phyloP scores from a whole-genome alignment of 2,113 vertebrate genomes.

The Hylia prasina region DNA sequence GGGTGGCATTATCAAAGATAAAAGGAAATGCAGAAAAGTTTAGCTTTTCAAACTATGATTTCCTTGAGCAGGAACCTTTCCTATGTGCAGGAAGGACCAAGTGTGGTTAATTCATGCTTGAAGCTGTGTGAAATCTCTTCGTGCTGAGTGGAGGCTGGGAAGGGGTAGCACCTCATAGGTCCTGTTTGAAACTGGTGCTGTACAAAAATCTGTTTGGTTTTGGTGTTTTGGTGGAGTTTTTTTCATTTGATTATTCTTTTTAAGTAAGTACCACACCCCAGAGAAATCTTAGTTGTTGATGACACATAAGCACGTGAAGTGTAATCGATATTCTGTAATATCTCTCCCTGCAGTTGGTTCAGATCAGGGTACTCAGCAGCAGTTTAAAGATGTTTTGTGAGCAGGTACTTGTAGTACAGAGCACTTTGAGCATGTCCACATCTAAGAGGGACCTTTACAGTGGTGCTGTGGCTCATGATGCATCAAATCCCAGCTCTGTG shows the following conservation, averaged over 20 bases:
- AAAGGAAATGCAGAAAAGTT: neutral
- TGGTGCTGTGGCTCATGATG: fast-evolving
- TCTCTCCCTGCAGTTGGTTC: neutral
- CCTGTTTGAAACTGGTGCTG: neutral
- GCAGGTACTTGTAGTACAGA: fast-evolving
- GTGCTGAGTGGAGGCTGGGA: neutral
- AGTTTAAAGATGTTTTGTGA: neutral
- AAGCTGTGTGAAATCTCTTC: neutral
- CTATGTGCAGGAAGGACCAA: neutral
- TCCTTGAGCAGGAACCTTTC: too few species aligned
- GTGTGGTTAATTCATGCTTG: neutral
- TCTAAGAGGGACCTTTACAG: neutral
- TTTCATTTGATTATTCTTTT: neutral
- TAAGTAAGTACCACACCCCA: neutral
- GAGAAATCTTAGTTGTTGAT: neutral
- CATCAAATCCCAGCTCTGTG: fast-evolving
- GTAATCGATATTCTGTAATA: neutral
- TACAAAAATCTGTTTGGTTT: neutral
- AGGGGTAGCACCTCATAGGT: neutral
- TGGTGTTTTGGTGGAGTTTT: neutral
- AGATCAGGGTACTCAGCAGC: neutral
- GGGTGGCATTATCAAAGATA: neutral
- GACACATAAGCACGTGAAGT: neutral
- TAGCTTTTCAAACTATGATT: too few species aligned
- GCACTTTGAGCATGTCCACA: fast-evolving